phyloP scores from a whole-genome alignment of 2,113 vertebrate genomes.

The Scophthalmus maximus region DNA sequence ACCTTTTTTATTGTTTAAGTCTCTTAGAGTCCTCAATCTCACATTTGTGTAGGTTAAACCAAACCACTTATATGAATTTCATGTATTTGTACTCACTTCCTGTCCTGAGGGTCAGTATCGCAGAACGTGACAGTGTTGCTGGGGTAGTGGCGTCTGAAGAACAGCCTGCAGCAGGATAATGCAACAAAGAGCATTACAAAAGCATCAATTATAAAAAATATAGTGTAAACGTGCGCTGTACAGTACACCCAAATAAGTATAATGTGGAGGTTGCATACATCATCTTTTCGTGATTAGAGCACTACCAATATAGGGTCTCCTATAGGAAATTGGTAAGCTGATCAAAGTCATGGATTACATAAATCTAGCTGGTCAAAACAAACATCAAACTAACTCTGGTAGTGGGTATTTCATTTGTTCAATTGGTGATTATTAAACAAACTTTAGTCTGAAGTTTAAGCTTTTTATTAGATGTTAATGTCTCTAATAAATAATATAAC shows the following conservation, averaged over 20 bases:
- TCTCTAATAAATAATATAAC: too few species aligned
- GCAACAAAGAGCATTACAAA: background rate
- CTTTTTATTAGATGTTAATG: too few species aligned
- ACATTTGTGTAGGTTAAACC: background rate
- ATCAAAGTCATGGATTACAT: too few species aligned
- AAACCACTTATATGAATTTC: background rate
- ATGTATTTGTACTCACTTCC: conserved; percentile 88
- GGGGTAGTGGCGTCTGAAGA: conserved; percentile 97
- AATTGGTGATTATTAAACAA: background rate
- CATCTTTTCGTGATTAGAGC: too few species aligned
- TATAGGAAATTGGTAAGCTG: too few species aligned
- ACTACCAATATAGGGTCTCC: background rate
- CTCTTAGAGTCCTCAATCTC: too few species aligned
- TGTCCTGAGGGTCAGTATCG: conserved; percentile 94
- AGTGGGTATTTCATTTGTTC: background rate
- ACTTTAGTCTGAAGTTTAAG: background rate
- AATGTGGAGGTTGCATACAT: too few species aligned
- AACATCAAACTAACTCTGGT: background rate
- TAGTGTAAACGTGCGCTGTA: background rate
- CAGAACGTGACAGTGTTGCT: conserved; percentile 96
- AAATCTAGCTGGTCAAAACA: background rate
- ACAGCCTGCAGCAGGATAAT: conserved; percentile 84
- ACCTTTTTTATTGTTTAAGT: too few species aligned
- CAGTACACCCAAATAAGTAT: too few species aligned
- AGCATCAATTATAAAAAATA: too few species aligned